Percentiles rank a stretch among this genome's conserved stretches.
phyloP scores from a whole-genome alignment of 2,888 invertebrate genomes.

The Crepidodera aurea region DNA sequence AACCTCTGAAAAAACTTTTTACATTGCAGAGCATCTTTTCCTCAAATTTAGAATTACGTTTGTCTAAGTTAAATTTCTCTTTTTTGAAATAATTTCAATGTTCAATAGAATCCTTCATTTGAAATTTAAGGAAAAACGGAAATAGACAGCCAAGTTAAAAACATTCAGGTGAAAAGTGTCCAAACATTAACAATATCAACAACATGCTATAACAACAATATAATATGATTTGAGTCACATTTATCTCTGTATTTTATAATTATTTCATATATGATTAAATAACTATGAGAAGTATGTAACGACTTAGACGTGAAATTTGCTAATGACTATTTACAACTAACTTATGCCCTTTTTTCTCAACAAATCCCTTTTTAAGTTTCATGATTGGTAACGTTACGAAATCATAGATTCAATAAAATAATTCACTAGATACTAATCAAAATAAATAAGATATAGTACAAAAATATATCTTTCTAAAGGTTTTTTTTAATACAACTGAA shows the following conservation, averaged over 20 bases:
- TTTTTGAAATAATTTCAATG: no score
- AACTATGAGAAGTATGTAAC: constrained; percentile 54
- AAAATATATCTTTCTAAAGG: no score
- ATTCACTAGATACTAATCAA: not conserved
- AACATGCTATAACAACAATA: constrained; percentile 63
- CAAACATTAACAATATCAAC: constrained; percentile 64
- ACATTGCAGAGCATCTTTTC: no score
- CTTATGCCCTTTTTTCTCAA: constrained; percentile 28
- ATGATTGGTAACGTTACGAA: constrained; percentile 49
- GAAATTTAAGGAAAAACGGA: no score
- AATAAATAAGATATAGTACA: not conserved
- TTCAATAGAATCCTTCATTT: no score
- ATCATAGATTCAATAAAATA: constrained; percentile 21
- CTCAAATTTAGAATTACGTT: no score
- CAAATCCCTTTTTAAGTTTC: constrained; percentile 30
- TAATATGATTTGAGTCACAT: constrained; percentile 56
- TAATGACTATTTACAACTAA: constrained; percentile 55
- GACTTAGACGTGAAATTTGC: constrained; percentile 50
- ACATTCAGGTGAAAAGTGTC: constrained; percentile 40
- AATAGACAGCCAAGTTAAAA: constrained; percentile 43
- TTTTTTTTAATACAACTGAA: no score
- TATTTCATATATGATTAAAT: constrained; percentile 39
- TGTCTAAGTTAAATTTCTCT: no score
- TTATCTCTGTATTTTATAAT: constrained; percentile 51
- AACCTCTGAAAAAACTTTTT: no score